A percentile compares a stretch with the other conserved stretches of the same genome.
Conservation (phyloP, 2,797 vertebrate genomes). For the Jordanella pulchra region DNA sequence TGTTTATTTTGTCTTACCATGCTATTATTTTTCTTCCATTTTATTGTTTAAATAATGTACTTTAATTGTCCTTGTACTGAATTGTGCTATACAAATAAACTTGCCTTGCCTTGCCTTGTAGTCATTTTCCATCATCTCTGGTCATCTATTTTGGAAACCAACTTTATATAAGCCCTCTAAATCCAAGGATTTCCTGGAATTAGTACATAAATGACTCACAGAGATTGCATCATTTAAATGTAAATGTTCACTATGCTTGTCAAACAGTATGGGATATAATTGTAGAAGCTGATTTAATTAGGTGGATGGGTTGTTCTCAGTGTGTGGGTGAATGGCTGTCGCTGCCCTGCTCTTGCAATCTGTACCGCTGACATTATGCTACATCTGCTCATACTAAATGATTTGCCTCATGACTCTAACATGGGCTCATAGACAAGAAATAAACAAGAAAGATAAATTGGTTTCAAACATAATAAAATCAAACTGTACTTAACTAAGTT, state of each 20-base stretch:
- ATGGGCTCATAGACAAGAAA: neutral
- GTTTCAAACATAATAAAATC: neutral
- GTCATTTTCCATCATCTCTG: neutral
- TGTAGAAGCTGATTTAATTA: constrained; percentile 7
- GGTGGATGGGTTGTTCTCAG: constrained; percentile 9
- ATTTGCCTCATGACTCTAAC: neutral
- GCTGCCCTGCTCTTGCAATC: constrained; percentile 5
- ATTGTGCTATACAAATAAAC: no score
- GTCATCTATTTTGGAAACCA: neutral
- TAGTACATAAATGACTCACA: neutral
- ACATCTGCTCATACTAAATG: constrained; percentile 2
- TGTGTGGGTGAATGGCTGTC: constrained; percentile 7
- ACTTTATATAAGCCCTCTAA: neutral
- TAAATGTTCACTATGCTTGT: constrained; percentile 1
- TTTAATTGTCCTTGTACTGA: no score
- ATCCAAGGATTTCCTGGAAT: neutral
- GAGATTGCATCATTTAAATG: neutral
- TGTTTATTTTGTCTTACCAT: no score
- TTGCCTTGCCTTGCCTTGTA: no score
- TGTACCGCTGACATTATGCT: constrained; percentile 7
- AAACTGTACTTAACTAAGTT: neutral
- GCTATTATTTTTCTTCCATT: no score
- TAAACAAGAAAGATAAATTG: neutral
- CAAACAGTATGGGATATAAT: neutral
- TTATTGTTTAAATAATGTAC: no score